Percentiles rank a stretch among this genome's conserved stretches.
phyloP scores from a whole-genome alignment of 1,140 invertebrate genomes.

The Carposina sasakii region DNA sequence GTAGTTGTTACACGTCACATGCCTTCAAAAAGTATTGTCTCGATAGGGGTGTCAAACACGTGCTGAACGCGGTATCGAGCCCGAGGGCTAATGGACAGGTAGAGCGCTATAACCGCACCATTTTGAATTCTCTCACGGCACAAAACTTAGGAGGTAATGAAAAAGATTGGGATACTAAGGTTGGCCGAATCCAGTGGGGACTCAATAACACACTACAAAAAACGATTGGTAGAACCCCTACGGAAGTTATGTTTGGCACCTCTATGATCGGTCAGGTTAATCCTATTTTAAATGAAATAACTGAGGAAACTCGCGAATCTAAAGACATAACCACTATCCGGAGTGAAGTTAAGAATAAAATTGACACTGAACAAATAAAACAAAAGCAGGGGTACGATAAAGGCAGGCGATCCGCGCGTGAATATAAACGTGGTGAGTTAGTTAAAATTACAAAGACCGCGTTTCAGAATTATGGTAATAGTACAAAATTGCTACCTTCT shows the following conservation, averaged over 20 bases:
- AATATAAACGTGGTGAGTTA: background rate
- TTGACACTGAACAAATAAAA: slow-evolving; percentile 1
- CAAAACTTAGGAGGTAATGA: background rate
- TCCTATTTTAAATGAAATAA: background rate
- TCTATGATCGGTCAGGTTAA: background rate
- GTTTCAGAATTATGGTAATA: too few relatives aligned
- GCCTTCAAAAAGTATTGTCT: slow-evolving; percentile 2
- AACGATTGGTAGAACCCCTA: background rate
- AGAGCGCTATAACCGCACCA: background rate
- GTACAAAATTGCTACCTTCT: background rate
- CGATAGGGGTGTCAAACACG: slow-evolving; percentile 2
- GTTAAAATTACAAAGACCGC: slow-evolving; percentile 9
- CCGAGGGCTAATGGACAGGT: background rate
- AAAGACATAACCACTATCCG: background rate
- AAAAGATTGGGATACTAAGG: background rate
- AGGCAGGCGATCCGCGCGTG: background rate
- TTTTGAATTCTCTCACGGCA: background rate
- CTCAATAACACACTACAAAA: slow-evolving; percentile 2
- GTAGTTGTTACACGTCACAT: slow-evolving; percentile 2
- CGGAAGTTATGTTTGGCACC: slow-evolving; percentile 2
- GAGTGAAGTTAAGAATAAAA: background rate
- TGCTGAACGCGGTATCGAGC: slow-evolving; percentile 3
- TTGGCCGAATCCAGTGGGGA: background rate
- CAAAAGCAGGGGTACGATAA: background rate
- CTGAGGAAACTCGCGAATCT: background rate